These are phyloP conservation scores for Zosterops japonicus DNA, from an alignment of 2,113 vertebrate species.

Conservation along the genomic window DNA sequence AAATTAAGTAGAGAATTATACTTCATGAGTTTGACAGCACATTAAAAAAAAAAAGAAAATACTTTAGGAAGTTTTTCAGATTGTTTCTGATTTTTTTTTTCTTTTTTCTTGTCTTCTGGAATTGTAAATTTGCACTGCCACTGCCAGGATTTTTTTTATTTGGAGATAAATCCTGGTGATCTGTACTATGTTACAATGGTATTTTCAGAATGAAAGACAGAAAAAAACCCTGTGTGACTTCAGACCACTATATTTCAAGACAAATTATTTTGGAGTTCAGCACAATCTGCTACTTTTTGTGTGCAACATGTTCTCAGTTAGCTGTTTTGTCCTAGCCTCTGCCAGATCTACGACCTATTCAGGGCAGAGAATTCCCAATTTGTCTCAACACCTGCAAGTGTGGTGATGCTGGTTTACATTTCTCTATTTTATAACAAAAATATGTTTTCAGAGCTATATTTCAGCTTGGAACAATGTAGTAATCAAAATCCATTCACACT, in stretches of 20 bases:
- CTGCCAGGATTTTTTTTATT: background rate
- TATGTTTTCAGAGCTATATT: background rate
- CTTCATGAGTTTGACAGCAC: background rate
- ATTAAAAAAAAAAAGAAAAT: background rate
- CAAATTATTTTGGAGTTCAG: background rate
- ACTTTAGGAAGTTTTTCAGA: background rate
- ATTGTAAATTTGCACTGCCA: background rate
- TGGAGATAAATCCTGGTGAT: background rate
- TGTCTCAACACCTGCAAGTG: background rate
- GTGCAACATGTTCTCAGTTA: background rate
- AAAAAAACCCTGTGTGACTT: rapidly evolving
- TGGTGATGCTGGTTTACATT: background rate
- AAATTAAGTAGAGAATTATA: background rate
- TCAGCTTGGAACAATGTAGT: background rate
- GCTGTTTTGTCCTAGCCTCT: background rate
- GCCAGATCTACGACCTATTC: background rate
- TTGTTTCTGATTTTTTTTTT: background rate
- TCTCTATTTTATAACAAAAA: background rate
- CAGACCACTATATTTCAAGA: background rate
- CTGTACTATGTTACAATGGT: background rate
- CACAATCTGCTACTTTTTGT: background rate
- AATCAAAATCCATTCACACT: background rate
- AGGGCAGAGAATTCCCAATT: background rate
- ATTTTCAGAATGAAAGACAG: background rate
- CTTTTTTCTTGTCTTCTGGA: background rate